These are phyloP conservation scores for Fregetta grallaria DNA, from an alignment of 2,113 vertebrate species.

Conservation along the genomic window DNA sequence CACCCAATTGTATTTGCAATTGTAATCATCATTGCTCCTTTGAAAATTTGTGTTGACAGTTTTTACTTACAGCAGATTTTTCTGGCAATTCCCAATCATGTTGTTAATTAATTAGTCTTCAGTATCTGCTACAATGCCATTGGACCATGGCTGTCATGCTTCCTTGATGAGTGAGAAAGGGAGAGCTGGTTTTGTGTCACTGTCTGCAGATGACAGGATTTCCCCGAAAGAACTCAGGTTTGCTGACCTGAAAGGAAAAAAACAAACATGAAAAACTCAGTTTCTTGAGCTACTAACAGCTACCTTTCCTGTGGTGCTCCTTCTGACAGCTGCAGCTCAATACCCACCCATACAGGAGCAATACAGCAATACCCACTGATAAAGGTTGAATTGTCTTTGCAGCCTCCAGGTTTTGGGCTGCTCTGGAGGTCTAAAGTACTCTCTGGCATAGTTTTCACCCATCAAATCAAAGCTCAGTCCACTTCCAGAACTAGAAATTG, in stretches of 20 bases:
- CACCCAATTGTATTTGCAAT: not conserved
- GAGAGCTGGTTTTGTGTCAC: not conserved
- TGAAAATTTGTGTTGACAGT: not conserved
- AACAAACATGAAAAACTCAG: not conserved
- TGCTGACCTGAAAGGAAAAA: not conserved
- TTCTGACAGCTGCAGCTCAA: not conserved
- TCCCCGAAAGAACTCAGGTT: not conserved
- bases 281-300: not conserved
- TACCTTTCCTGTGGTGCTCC: not conserved
- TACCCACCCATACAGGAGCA: not conserved
- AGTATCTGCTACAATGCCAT: not conserved
- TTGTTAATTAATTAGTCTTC: not conserved
- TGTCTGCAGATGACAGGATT: not conserved
- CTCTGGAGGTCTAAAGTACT: not conserved
- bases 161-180: not conserved
- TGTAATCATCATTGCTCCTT: not conserved
- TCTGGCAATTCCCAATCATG: not conserved
- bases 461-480: not conserved
- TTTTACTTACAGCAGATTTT: conserved; percentile 13
- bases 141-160: not conserved
- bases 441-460: not conserved
- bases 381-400: not conserved
- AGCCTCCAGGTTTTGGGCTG: not conserved
- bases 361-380: not conserved
- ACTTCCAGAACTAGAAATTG: not conserved